Evolutionary conservation across 2,888 invertebrate species (phyloP).

Genomic region (Drosophila formosana): DNA sequence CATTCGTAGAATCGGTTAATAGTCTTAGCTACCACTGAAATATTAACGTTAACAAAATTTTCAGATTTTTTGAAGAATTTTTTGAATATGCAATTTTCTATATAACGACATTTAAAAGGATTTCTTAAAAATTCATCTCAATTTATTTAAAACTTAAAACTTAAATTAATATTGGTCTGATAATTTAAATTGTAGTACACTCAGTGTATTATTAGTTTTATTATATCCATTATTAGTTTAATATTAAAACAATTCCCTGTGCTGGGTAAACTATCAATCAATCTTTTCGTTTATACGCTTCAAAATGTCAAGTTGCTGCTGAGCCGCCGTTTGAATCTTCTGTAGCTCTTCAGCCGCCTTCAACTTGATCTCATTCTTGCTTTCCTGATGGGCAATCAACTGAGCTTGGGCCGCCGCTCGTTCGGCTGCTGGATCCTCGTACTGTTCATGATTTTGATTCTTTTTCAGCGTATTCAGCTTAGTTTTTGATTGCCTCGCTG

Average conservation of each 20-base stretch:
- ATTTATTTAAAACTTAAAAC: too few relatives aligned
- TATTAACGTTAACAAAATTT: too few relatives aligned
- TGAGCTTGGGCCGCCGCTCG: background rate
- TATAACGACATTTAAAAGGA: too few relatives aligned
- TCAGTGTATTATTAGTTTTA: too few relatives aligned
- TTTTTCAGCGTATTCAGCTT: background rate
- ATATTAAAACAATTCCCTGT: slow-evolving; percentile 1
- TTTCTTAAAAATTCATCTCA: too few relatives aligned
- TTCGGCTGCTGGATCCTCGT: background rate
- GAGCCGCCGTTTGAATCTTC: slow-evolving; percentile 77
- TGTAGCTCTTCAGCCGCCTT: slow-evolving; percentile 68
- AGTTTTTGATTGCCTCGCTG: background rate
- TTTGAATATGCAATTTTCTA: too few relatives aligned
- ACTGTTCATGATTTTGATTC: background rate
- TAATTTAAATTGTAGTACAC: too few relatives aligned
- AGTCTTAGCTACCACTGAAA: too few relatives aligned
- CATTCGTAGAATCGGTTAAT: too few relatives aligned
- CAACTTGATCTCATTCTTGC: slow-evolving; percentile 26
- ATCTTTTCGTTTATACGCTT: slow-evolving; percentile 49
- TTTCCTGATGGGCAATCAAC: background rate
- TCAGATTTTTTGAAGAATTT: too few relatives aligned
- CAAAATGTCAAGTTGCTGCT: slow-evolving; percentile 69
- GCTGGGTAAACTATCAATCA: slow-evolving; percentile 56
- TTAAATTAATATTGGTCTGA: too few relatives aligned
- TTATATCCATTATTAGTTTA: too few relatives aligned